phyloP scores from a whole-genome alignment of 2,888 invertebrate genomes.

The Mechanitis mazaeus region DNA sequence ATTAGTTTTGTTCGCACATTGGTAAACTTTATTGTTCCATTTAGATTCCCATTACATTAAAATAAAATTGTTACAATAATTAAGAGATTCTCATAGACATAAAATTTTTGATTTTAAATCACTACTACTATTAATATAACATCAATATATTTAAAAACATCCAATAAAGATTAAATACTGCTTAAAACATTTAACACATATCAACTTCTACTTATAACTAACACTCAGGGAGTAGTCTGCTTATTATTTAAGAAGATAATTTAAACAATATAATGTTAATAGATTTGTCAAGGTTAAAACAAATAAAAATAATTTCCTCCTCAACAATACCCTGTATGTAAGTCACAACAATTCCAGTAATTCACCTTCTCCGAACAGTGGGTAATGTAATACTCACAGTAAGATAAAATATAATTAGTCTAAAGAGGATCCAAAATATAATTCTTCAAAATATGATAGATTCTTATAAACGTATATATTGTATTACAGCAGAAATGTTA shows the following conservation, averaged over 20 bases:
- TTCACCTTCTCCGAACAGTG: conserved; percentile 45
- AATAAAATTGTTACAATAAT: conserved; percentile 53
- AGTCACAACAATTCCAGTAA: conserved; percentile 58
- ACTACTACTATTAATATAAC: conserved; percentile 58
- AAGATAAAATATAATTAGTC: conserved; percentile 49
- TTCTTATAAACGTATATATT: conserved; percentile 65
- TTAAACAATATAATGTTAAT: conserved; percentile 36
- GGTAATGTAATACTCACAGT: conserved; percentile 66
- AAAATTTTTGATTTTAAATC: conserved; percentile 56
- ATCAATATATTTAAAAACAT: conserved; percentile 58
- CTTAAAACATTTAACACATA: conserved; percentile 67
- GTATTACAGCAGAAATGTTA: conserved; percentile 69
- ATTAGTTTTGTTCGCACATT: conserved; percentile 24
- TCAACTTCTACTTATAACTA: conserved; percentile 47
- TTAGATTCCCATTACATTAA: conserved; percentile 53
- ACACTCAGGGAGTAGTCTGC: conserved; percentile 42
- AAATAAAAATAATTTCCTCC: conserved; percentile 34
- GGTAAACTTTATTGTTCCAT: conserved; percentile 58
- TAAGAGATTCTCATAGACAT: conserved; percentile 53
- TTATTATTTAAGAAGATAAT: conserved; percentile 26
- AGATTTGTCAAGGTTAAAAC: conserved; percentile 41
- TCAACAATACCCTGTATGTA: conserved; percentile 67
- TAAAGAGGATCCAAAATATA: conserved; percentile 70
- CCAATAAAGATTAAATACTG: conserved; percentile 53
- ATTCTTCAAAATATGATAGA: conserved; percentile 69